phyloP scores from a whole-genome alignment of 2,888 invertebrate species.

The Actias luna region DNA sequence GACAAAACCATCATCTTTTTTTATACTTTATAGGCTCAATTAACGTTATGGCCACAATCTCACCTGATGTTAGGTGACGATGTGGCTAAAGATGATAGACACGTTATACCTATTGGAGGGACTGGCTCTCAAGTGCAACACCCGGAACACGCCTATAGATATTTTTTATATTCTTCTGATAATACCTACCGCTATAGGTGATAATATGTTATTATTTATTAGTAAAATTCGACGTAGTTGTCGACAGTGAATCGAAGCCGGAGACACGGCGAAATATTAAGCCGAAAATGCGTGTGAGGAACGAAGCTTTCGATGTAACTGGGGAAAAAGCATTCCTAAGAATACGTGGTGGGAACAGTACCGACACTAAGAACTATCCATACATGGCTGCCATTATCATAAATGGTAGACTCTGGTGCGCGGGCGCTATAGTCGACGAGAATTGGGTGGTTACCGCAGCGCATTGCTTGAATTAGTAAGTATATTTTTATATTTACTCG shows the following conservation, averaged over 20 bases:
- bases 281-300: slow-evolving; percentile 40
- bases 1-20: no score
- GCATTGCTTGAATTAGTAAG: slow-evolving; percentile 75
- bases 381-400: slow-evolving; percentile 73
- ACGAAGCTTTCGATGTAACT: slow-evolving; percentile 35
- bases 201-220: background rate
- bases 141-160: background rate
- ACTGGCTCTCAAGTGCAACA: no score
- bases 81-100: no score
- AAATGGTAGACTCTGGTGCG: slow-evolving; percentile 70
- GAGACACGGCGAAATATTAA: slow-evolving; percentile 33
- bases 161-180: background rate
- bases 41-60: no score
- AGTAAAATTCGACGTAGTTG: slow-evolving; percentile 37
- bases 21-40: no score
- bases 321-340: slow-evolving; percentile 32
- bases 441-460: slow-evolving; percentile 75
- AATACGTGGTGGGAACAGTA: slow-evolving; percentile 51
- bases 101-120: no score
- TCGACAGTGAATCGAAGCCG: slow-evolving; percentile 15
- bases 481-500: slow-evolving; percentile 17
- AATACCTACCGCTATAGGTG: background rate
- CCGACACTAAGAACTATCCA: slow-evolving; percentile 62
- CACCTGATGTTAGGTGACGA: no score
- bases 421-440: slow-evolving; percentile 65